Base-by-base conservation (phyloP, 2,113 vertebrate species). In the Bufo bufo region DNA sequence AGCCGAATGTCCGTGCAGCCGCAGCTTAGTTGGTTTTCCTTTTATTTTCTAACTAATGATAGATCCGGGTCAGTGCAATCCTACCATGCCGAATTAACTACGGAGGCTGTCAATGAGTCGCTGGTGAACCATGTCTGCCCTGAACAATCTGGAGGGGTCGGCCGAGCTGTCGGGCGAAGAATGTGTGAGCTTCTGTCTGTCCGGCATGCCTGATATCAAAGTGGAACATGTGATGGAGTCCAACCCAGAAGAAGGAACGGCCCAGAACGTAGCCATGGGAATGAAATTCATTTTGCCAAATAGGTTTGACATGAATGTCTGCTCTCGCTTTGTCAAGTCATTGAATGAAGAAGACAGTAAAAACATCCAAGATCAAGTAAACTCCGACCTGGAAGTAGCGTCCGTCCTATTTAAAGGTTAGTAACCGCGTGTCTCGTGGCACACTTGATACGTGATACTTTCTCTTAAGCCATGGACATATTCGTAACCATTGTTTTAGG, bases 321-420 rank as follows among this genome's bases (percentile, higher is more conserved):
- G 98, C 91, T 99, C 97, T 0, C 96, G 98, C 33, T 99, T 99
- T 91, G 98, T 99, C 71, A 99, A 99, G 89, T 99, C 98, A 1
- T 92, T 99, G 69, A 99, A 99, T 71, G 98, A 99, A 90, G 98
- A 99, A 89, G 98, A 99, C 52, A 99, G 98, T 92, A 99, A 99
- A 96, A 99, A 99, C 90, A 99, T 99, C 92, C 98, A 99, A 92
- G 98, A 99, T 93, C 98, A 99, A 92, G 98, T 99, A 89, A 99
- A 99, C 93, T 99, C 98, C 23, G 98, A 99, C 89, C 95, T 99
- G 90, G 98, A 99, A 93, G 98, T 99, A 45, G 98, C 98, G 0
- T 99, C 98, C 75, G 98, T 99, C 85, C 91, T 99, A 90, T 99
- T 99, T 92, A 99, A 99, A 97, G 98, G 98, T 99, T 92, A 90